Percentiles rank a stretch among this genome's conserved stretches.
Conservation (phyloP, 2,888 invertebrate genomes). For the Caenorhabditis sinica region DNA sequence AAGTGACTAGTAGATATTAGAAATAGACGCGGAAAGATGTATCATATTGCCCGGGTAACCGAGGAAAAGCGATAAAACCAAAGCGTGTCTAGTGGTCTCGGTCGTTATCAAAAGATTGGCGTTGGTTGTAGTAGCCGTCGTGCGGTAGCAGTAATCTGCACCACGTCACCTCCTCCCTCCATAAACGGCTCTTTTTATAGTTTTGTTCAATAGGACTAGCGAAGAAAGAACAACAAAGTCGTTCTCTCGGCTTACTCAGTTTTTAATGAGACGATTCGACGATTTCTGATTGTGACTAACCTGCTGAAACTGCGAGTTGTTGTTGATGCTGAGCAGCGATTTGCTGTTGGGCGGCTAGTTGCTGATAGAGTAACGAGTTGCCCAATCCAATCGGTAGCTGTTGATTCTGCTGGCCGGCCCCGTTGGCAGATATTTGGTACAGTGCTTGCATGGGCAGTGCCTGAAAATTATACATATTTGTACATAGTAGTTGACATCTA, state of each 20-base stretch:
- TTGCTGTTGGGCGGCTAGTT: constrained; percentile 68
- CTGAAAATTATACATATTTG: constrained; percentile 59
- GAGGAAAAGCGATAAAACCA: constrained; percentile 16
- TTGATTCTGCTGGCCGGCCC: constrained; percentile 53
- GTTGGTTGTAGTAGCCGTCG: not conserved
- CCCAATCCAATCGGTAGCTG: constrained; percentile 60
- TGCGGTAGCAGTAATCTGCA: constrained; percentile 21
- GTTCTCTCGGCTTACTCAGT: not conserved
- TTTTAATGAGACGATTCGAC: not conserved
- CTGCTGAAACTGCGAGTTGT: constrained; percentile 69
- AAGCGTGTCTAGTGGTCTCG: too few species aligned
- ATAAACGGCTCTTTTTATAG: constrained; percentile 11
- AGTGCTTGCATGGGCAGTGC: constrained; percentile 74
- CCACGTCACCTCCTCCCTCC: constrained; percentile 3
- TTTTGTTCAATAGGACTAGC: not conserved
- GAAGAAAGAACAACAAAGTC: not conserved
- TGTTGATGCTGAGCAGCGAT: constrained; percentile 71
- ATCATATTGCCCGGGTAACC: constrained; percentile 36
- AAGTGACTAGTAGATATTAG: not conserved
- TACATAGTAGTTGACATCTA: not conserved
- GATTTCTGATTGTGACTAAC: constrained; percentile 13
- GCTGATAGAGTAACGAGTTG: constrained; percentile 64
- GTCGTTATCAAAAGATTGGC: constrained; percentile 16
- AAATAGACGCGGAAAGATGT: not conserved
- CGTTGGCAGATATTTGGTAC: constrained; percentile 70